A percentile compares a stretch with the other conserved stretches of the same genome.
Conservation (phyloP, 2,888 invertebrate genomes). For the Carabus problematicus region DNA sequence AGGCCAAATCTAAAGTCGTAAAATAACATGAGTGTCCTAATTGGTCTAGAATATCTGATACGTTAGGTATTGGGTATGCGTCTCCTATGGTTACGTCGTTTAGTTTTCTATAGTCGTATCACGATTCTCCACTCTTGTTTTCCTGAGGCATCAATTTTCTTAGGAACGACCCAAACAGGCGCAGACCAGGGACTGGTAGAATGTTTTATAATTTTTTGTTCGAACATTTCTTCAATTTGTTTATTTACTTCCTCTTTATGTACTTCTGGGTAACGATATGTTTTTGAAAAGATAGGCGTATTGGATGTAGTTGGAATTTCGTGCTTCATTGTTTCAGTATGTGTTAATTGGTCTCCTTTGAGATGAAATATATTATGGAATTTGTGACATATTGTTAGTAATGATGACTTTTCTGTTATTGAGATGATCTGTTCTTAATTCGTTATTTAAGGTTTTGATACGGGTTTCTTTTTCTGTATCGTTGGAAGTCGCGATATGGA, state of each 20-base stretch:
- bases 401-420: no score
- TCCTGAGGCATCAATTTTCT: constrained; percentile 47
- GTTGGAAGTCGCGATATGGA: no score
- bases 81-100: constrained; percentile 52
- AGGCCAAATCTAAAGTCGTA: neutral
- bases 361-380: constrained; percentile 46
- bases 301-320: constrained; percentile 50
- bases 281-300: constrained; percentile 51
- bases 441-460: no score
- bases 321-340: constrained; percentile 49
- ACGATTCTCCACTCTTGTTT: constrained; percentile 50
- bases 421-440: no score
- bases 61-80: constrained; percentile 51
- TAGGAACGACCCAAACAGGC: constrained; percentile 49
- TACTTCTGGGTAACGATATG: constrained; percentile 53
- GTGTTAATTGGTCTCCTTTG: constrained; percentile 44
- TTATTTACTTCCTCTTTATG: constrained; percentile 52
- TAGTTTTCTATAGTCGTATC: constrained; percentile 52
- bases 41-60: constrained; percentile 50
- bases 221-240: constrained; percentile 51
- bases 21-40: constrained; percentile 50
- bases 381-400: no score
- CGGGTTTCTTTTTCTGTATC: no score
- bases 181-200: constrained; percentile 45
- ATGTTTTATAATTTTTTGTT: constrained; percentile 49